A percentile compares a stretch with the other conserved stretches of the same genome.
Evolutionary conservation across 2,797 vertebrate genomes (phyloP).

Genomic region (Gila robusta): DNA sequence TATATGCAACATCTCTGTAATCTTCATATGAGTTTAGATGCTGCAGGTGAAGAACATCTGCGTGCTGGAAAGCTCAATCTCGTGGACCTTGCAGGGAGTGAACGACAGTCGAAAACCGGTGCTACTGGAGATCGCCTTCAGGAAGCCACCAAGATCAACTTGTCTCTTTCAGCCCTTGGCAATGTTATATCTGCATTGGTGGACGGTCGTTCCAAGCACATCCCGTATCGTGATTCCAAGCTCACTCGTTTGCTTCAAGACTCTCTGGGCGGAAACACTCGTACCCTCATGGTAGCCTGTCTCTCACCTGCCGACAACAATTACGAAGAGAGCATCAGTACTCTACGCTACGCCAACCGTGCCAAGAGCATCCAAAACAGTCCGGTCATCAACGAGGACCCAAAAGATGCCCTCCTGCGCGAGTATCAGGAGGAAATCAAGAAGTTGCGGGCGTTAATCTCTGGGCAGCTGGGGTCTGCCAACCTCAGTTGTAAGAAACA

Average conservation of each 20-base stretch:
- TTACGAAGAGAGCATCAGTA: constrained; percentile 90
- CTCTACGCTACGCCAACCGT: constrained; percentile 85
- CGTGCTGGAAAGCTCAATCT: constrained; percentile 90
- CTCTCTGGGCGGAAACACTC: constrained; percentile 90
- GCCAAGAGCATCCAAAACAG: constrained; percentile 92
- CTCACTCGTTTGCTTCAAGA: constrained; percentile 91
- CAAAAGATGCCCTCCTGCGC: constrained; percentile 91
- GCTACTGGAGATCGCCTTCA: constrained; percentile 87
- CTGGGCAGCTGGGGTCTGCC: constrained; percentile 74
- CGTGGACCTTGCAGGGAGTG: constrained; percentile 91
- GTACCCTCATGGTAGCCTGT: constrained; percentile 91
- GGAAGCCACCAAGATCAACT: constrained; percentile 93
- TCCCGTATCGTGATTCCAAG: constrained; percentile 91
- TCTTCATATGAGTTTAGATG: constrained; percentile 65
- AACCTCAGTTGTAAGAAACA: constrained; percentile 73
- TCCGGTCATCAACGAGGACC: constrained; percentile 89
- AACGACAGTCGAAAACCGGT: constrained; percentile 92
- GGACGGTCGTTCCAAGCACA: constrained; percentile 84
- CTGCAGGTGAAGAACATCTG: constrained; percentile 83
- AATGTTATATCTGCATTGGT: constrained; percentile 91
- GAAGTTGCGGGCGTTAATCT: constrained; percentile 82
- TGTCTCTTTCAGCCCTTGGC: constrained; percentile 90
- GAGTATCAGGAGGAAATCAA: constrained; percentile 93
- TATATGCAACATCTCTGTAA: not conserved
- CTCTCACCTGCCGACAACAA: constrained; percentile 90